phyloP scores from a whole-genome alignment of 2,888 invertebrate genomes.

The Drosophila peninsularis region DNA sequence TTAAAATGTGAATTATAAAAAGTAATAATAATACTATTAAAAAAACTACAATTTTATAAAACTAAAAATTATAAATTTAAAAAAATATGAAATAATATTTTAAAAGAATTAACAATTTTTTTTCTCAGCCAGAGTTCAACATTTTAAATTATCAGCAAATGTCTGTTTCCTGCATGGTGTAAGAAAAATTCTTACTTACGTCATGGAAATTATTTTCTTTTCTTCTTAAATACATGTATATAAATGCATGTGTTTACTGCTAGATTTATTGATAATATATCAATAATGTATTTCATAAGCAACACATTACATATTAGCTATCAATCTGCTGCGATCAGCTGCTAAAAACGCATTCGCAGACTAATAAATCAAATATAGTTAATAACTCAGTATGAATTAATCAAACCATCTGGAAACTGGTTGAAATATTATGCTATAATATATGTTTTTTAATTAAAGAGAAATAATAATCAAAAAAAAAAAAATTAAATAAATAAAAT shows the following conservation, averaged over 20 bases:
- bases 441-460: background rate
- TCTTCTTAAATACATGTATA: background rate
- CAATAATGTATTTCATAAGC: background rate
- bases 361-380: background rate
- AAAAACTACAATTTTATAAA: background rate
- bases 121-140: too few relatives aligned
- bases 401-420: background rate
- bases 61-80: background rate
- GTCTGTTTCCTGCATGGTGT: background rate
- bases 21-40: background rate
- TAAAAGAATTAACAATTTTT: too few relatives aligned
- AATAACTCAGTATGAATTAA: background rate
- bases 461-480: background rate
- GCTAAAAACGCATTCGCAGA: background rate
- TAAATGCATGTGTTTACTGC: background rate
- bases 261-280: background rate
- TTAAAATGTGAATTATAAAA: background rate
- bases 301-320: background rate
- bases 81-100: too few relatives aligned
- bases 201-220: conserved; percentile 1
- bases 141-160: background rate
- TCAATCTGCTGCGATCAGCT: background rate
- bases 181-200: background rate
- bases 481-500: background rate
- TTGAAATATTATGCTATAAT: background rate